A percentile compares a stretch with the other conserved stretches of the same genome.
Evolutionary conservation across 1,140 invertebrate species (phyloP).

Genomic region (Branchinecta lynchi): DNA sequence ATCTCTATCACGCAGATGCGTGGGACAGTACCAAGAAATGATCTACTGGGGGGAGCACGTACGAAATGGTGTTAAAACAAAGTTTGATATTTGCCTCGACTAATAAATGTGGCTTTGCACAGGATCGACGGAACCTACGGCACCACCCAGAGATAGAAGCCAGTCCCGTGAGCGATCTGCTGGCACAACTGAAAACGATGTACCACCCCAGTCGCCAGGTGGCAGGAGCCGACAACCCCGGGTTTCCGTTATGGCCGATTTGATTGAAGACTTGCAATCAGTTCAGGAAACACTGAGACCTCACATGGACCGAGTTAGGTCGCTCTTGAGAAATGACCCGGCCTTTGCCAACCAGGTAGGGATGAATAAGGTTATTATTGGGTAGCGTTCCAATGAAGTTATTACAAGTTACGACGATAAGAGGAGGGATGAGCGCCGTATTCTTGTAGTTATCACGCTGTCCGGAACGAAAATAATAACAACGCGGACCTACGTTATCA

Average conservation of each 20-base stretch:
- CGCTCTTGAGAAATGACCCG: constrained; percentile 42
- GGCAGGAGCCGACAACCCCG: constrained; percentile 31
- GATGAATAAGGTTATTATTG: not conserved
- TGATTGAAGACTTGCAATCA: constrained; percentile 41
- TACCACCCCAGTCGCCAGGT: not conserved
- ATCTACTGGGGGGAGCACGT: not conserved
- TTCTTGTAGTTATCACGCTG: too few relatives aligned
- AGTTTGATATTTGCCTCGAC: not conserved
- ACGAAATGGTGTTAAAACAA: not conserved
- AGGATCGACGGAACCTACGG: too few relatives aligned
- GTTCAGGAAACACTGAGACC: constrained; percentile 45
- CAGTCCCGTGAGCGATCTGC: not conserved
- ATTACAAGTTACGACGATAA: too few relatives aligned
- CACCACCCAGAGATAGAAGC: too few relatives aligned
- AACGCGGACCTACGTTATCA: too few relatives aligned
- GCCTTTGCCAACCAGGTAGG: constrained; percentile 30
- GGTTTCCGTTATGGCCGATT: constrained; percentile 40
- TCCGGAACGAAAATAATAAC: too few relatives aligned
- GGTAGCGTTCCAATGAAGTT: too few relatives aligned
- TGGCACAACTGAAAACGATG: not conserved
- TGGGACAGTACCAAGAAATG: too few relatives aligned
- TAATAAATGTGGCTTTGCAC: too few relatives aligned
- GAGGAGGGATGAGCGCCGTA: too few relatives aligned
- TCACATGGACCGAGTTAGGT: constrained; percentile 42
- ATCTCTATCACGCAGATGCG: too few relatives aligned